Percentiles rank a stretch among this genome's conserved stretches.
These are phyloP conservation scores for Anomalospiza imberbis DNA, from an alignment of 2,797 vertebrate species.

Conservation along the genomic window DNA sequence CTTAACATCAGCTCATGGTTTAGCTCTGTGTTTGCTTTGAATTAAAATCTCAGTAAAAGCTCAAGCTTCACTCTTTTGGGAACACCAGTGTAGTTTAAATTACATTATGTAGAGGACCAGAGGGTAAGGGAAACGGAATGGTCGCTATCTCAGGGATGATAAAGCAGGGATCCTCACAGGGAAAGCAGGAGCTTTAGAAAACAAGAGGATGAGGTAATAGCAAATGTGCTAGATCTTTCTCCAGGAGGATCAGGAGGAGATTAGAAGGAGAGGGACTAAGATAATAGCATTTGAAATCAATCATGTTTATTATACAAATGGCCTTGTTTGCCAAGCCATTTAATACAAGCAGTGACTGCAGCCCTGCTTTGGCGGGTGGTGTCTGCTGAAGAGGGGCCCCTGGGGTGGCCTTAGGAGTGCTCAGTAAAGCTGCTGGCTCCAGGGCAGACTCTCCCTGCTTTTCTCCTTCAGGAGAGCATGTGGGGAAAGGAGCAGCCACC, in stretches of 20 bases:
- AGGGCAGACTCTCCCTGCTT: neutral
- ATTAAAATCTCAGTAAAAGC: constrained; percentile 31
- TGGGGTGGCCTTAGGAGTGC: neutral
- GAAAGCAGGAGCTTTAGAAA: neutral
- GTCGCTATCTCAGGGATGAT: neutral
- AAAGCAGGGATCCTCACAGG: neutral
- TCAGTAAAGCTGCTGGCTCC: neutral
- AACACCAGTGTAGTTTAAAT: neutral
- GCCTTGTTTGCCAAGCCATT: neutral
- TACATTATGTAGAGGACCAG: neutral
- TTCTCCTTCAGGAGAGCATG: neutral
- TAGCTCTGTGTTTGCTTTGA: constrained; percentile 35
- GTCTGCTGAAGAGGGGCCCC: neutral
- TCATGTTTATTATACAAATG: neutral
- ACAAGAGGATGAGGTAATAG: neutral
- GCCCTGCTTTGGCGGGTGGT: neutral
- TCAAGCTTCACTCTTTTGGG: neutral
- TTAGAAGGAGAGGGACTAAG: neutral
- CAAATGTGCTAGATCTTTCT: neutral
- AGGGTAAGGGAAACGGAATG: neutral
- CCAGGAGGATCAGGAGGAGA: neutral
- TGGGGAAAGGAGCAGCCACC: neutral
- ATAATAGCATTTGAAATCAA: neutral
- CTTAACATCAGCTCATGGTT: constrained; percentile 37
- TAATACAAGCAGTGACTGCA: neutral